Percentiles rank a stretch among this genome's conserved stretches.
phyloP scores from a whole-genome alignment of 2,797 vertebrate species.

The Urosaurus nigricauda region DNA sequence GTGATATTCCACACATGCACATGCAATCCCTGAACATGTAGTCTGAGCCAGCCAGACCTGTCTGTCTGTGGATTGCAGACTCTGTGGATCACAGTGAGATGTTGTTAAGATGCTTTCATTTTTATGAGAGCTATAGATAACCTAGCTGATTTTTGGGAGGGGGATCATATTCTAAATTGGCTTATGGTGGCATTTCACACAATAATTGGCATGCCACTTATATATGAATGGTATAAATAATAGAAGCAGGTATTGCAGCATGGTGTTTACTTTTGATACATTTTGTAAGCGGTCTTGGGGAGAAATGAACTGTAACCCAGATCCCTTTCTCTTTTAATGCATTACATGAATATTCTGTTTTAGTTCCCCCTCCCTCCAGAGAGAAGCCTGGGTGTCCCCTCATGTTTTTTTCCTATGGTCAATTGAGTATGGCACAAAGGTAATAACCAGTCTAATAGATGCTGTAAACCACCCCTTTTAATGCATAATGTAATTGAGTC shows the following conservation, averaged over 20 bases:
- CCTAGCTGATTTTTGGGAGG: slow-evolving; percentile 38
- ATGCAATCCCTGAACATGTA: neutral
- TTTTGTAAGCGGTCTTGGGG: slow-evolving; percentile 64
- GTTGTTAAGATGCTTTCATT: neutral
- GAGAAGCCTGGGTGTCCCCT: neutral
- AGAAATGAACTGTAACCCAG: slow-evolving; percentile 71
- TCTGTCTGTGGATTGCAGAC: too few species aligned
- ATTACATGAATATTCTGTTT: slow-evolving; percentile 62
- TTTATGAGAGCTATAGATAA: neutral
- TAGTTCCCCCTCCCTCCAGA: slow-evolving; percentile 45
- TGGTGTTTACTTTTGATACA: slow-evolving; percentile 66
- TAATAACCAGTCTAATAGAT: slow-evolving; percentile 75
- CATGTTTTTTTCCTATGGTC: slow-evolving; percentile 43
- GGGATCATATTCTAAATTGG: slow-evolving; percentile 48
- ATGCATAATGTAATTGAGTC: slow-evolving; percentile 75
- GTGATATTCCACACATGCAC: too few species aligned
- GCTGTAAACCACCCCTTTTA: slow-evolving; percentile 71
- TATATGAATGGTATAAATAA: slow-evolving; percentile 43
- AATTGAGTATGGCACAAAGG: slow-evolving; percentile 70
- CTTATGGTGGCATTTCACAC: slow-evolving; percentile 60
- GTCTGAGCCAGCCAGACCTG: neutral
- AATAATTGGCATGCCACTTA: slow-evolving; percentile 70
- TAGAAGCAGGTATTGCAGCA: slow-evolving; percentile 64
- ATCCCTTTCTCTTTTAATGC: slow-evolving; percentile 58
- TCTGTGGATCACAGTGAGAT: neutral